phyloP scores from a whole-genome alignment of 2,888 invertebrate genomes.

The Panopea generosa region DNA sequence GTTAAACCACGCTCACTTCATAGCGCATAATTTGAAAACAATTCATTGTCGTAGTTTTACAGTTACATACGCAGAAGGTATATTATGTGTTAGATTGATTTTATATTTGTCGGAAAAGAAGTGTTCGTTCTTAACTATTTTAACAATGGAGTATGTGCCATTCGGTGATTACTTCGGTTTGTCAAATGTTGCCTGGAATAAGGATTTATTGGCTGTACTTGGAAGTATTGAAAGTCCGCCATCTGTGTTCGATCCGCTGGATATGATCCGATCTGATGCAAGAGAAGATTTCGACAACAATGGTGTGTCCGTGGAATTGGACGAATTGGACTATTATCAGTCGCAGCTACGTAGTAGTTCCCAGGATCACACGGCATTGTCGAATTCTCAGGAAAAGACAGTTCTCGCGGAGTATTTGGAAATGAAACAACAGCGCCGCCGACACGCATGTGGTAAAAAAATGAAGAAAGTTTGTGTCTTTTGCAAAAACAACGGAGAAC shows the following conservation, averaged over 20 bases:
- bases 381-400: too few species aligned
- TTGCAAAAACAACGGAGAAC: conserved; percentile 92
- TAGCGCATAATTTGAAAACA: too few species aligned
- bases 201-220: neutral
- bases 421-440: too few species aligned
- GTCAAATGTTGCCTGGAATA: neutral
- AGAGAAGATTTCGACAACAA: neutral
- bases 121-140: too few species aligned
- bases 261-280: neutral
- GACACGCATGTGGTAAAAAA: neutral
- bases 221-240: neutral
- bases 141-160: conserved; percentile 1
- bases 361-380: too few species aligned
- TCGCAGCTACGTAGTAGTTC: neutral
- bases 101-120: too few species aligned
- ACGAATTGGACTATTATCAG: neutral
- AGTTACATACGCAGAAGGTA: too few species aligned
- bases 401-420: too few species aligned
- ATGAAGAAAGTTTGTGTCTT: conserved; percentile 78
- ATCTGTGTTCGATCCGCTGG: neutral
- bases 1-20: too few species aligned
- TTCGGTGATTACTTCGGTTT: neutral
- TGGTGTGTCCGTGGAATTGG: neutral
- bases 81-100: too few species aligned
- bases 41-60: too few species aligned